phyloP scores from a whole-genome alignment of 1,140 invertebrate genomes.

The Drosophila cardini region DNA sequence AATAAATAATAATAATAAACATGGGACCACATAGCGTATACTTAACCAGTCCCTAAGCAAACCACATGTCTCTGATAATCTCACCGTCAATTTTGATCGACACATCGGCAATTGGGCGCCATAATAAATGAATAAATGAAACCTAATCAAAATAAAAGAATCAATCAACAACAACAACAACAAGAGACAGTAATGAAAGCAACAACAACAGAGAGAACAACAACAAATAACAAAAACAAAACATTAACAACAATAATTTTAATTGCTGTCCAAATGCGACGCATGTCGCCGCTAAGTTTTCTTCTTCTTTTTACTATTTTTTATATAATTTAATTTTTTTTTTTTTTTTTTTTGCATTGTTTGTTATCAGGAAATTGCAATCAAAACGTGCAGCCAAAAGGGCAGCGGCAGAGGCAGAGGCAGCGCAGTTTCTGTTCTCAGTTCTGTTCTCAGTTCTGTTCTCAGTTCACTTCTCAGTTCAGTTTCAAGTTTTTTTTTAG shows the following conservation, averaged over 20 bases:
- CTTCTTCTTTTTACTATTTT: constrained; percentile 27
- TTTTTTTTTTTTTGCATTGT: constrained; percentile 11
- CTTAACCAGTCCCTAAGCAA: background rate
- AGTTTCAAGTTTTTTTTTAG: constrained; percentile 11
- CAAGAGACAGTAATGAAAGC: background rate
- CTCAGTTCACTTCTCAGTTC: background rate
- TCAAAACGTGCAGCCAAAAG: constrained; percentile 48
- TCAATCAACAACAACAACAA: constrained; percentile 14
- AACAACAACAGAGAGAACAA: constrained; percentile 1
- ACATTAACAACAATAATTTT: too few relatives aligned
- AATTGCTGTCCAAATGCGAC: constrained; percentile 36
- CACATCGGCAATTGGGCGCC: constrained; percentile 50
- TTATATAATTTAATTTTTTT: constrained; percentile 1
- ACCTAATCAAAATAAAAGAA: constrained; percentile 32
- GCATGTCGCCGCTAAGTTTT: constrained; percentile 29
- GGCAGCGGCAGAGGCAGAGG: too few relatives aligned
- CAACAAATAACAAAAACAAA: constrained; percentile 7
- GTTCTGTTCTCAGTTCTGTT: too few relatives aligned
- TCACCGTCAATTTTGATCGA: constrained; percentile 36
- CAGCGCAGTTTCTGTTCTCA: background rate
- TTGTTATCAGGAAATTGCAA: constrained; percentile 46
- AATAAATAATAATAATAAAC: constrained; percentile 7
- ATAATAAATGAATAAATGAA: constrained; percentile 13
- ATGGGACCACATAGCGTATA: background rate
- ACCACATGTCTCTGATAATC: constrained; percentile 33